phyloP scores from a whole-genome alignment of 2,888 invertebrate genomes.

The Tetrapedia diversipes region DNA sequence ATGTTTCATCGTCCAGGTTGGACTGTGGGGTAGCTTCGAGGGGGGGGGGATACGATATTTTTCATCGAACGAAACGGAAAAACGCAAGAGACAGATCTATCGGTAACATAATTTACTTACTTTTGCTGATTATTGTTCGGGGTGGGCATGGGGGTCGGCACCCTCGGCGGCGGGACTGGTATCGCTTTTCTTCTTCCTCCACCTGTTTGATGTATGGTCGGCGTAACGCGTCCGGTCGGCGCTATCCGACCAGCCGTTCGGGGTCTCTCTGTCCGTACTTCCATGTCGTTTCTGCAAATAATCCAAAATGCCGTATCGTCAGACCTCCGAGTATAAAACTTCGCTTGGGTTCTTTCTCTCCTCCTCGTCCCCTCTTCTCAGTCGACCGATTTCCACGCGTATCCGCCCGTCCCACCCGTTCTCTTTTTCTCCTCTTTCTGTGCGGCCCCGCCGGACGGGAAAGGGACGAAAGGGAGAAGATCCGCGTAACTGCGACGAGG shows the following conservation, averaged over 20 bases:
- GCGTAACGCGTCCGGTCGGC: slow-evolving; percentile 79
- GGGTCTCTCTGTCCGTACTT: slow-evolving; percentile 78
- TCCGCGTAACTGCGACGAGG: slow-evolving; percentile 48
- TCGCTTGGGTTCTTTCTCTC: not conserved
- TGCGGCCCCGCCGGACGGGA: too few species aligned
- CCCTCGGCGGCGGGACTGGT: slow-evolving; percentile 85
- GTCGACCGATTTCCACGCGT: slow-evolving; percentile 34
- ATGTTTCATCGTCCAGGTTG: too few species aligned
- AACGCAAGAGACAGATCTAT: slow-evolving; percentile 1
- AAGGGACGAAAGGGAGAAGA: not conserved
- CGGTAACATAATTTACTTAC: slow-evolving; percentile 76
- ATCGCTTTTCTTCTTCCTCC: slow-evolving; percentile 82
- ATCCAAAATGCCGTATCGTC: slow-evolving; percentile 34
- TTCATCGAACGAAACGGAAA: not conserved
- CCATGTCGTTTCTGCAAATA: slow-evolving; percentile 72
- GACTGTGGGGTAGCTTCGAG: too few species aligned
- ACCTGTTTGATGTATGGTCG: slow-evolving; percentile 77
- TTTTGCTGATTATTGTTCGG: slow-evolving; percentile 83
- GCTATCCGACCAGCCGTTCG: slow-evolving; percentile 80
- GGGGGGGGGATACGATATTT: not conserved
- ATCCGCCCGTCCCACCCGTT: not conserved
- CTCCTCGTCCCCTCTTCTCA: not conserved
- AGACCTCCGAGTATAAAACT: slow-evolving; percentile 26
- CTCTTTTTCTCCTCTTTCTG: too few species aligned
- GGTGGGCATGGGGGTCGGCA: slow-evolving; percentile 85